Base-by-base conservation (phyloP, 2,888 invertebrate species). In the Empis stercorea region DNA sequence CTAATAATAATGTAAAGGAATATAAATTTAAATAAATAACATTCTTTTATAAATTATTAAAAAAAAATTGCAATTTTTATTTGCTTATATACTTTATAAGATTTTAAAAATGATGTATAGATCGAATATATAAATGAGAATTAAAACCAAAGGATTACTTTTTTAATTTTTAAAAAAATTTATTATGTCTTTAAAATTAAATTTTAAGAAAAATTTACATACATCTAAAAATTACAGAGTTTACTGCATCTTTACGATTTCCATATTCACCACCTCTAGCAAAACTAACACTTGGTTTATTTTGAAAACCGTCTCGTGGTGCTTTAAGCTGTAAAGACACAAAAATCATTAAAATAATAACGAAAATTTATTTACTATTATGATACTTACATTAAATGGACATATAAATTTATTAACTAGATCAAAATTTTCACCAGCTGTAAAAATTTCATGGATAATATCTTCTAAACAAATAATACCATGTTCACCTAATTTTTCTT, bases 401-500 rank as follows among this genome's bases (percentile, higher is more conserved):
- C 63, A 61, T 9, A 70, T 52, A 30, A 66, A 64, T 3, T 59
- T 51, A 3, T 54, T 61, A 2, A 68, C 65, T 2, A 57, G 55
- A 16, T 59, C 58, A 44, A 70, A 70, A 47, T 70, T 63, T 0
- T 63, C 57, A 1, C 69, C 69, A 11, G 66, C 67, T 7, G 68
- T 67, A 30, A 57, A 65, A 11, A 70, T 59, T 52, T 70, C 70
- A 48, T 70, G 70, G 10, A 70, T 66, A 16, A 70, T 63, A 52
- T 70, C 70, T 48, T 70, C 70, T 50, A 70, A 55, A 49, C 70
- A 70, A 43, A 70, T 68, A 1, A 70, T 61, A 11, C 70, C 70
- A 48, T 63, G 57, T 0, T 62, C 58, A 4, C 70, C 70, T 20
- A 70, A 52, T 3, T 64, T 54, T 37, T 68, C 63, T 51, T 70